Conservation (phyloP, 2,888 invertebrate species). For the Orchesella flavescens region DNA sequence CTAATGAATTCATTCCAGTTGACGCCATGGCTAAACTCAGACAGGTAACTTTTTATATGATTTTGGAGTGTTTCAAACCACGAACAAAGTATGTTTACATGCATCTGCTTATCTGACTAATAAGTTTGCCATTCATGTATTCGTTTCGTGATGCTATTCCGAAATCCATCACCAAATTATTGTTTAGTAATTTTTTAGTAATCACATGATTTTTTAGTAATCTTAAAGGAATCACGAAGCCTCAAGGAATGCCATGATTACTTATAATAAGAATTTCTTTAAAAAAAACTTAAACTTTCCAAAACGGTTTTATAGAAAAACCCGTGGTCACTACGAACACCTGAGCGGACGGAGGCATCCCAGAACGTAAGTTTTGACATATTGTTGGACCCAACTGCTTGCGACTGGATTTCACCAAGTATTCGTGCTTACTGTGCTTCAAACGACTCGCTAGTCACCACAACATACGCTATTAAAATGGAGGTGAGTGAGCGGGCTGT, state of each 20-base stretch:
- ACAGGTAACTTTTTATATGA: conserved; percentile 79
- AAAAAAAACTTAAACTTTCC: too few relatives aligned
- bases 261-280: too few relatives aligned
- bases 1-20: conserved; percentile 90
- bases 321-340: conserved; percentile 39
- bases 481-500: conserved; percentile 53
- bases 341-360: conserved; percentile 28
- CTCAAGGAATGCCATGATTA: too few relatives aligned
- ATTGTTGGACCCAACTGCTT: conserved; percentile 33
- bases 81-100: too few relatives aligned
- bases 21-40: conserved; percentile 97
- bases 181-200: too few relatives aligned
- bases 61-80: too few relatives aligned
- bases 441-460: neutral
- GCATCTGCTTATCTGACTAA: too few relatives aligned
- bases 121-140: too few relatives aligned
- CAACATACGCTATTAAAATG: conserved; percentile 40
- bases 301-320: conserved; percentile 38
- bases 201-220: too few relatives aligned
- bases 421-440: conserved; percentile 54
- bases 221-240: too few relatives aligned
- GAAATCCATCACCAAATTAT: too few relatives aligned
- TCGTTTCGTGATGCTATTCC: too few relatives aligned
- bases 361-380: conserved; percentile 48
- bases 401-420: conserved; percentile 52